A percentile compares a stretch with the other conserved stretches of the same genome.
Conservation (phyloP, 1,140 invertebrate genomes). For the Heterodera schachtii region DNA sequence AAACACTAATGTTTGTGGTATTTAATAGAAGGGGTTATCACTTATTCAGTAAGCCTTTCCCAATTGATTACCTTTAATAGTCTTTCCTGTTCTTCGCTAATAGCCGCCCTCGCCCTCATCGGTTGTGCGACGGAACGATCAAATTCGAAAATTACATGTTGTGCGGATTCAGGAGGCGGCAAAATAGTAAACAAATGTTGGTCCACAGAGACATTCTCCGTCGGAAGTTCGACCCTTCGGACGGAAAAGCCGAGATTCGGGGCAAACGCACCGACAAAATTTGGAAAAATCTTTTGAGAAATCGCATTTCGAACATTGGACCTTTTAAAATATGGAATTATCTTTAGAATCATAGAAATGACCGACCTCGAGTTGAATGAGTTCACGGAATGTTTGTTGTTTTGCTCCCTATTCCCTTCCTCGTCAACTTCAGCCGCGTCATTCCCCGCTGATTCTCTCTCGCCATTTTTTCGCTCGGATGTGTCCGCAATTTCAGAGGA, state of each 20-base stretch:
- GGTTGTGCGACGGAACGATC: slow-evolving; percentile 10
- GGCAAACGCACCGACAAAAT: slow-evolving; percentile 14
- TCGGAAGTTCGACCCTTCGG: slow-evolving; percentile 9
- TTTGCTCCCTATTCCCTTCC: slow-evolving; percentile 6
- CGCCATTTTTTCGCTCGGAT: not conserved
- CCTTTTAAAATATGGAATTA: not conserved
- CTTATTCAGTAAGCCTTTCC: too few species aligned
- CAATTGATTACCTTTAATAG: not conserved
- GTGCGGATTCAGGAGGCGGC: not conserved
- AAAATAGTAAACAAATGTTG: not conserved
- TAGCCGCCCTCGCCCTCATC: slow-evolving; percentile 1
- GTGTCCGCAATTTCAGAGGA: slow-evolving; percentile 5
- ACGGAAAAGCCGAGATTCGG: slow-evolving; percentile 17
- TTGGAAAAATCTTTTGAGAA: slow-evolving; percentile 18
- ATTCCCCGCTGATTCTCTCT: not conserved
- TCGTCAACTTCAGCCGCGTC: slow-evolving; percentile 3
- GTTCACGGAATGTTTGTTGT: not conserved
- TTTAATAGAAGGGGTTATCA: too few species aligned
- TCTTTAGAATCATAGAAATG: too few species aligned
- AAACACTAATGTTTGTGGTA: too few species aligned
- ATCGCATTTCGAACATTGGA: not conserved
- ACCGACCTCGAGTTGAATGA: not conserved
- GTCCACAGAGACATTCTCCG: not conserved
- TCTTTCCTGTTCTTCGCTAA: slow-evolving; percentile 3
- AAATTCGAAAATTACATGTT: not conserved